These are phyloP conservation scores for Phenacoccus solenopsis DNA, from an alignment of 1,140 invertebrate species.

Conservation along the genomic window DNA sequence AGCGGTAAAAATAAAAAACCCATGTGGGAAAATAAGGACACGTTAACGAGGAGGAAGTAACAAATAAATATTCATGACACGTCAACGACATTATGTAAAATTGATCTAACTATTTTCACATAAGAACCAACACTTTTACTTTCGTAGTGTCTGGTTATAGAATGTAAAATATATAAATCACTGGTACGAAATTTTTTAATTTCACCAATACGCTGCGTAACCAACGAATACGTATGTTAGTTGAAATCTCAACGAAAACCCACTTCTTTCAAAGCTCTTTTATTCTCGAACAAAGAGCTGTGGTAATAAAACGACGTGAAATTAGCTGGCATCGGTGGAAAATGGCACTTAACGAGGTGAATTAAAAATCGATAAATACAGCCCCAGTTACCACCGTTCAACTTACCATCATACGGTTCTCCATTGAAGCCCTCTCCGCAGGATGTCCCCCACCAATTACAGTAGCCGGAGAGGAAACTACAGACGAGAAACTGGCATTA, in stretches of 20 bases:
- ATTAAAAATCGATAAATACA: too few species aligned
- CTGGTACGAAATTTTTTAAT: too few species aligned
- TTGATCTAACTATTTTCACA: slow-evolving; percentile 8
- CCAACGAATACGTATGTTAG: too few species aligned
- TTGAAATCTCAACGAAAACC: too few species aligned
- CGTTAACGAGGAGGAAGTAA: slow-evolving; percentile 5
- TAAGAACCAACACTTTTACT: slow-evolving; percentile 16
- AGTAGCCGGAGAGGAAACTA: neutral
- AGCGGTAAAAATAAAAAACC: neutral
- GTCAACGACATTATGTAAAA: neutral
- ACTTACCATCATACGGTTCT: slow-evolving; percentile 1
- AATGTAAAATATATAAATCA: too few species aligned
- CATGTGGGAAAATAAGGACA: neutral
- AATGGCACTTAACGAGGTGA: too few species aligned
- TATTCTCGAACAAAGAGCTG: too few species aligned
- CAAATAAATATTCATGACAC: slow-evolving; percentile 9
- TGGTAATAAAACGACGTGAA: too few species aligned
- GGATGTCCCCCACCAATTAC: neutral
- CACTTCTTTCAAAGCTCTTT: too few species aligned
- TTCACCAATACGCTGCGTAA: too few species aligned
- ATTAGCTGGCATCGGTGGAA: too few species aligned
- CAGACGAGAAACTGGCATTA: neutral
- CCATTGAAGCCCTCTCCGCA: neutral
- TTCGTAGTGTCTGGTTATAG: neutral
- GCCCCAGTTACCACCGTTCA: too few species aligned